Evolutionary conservation across 2,888 invertebrate species (phyloP).

Genomic region (Cryptops parisi): DNA sequence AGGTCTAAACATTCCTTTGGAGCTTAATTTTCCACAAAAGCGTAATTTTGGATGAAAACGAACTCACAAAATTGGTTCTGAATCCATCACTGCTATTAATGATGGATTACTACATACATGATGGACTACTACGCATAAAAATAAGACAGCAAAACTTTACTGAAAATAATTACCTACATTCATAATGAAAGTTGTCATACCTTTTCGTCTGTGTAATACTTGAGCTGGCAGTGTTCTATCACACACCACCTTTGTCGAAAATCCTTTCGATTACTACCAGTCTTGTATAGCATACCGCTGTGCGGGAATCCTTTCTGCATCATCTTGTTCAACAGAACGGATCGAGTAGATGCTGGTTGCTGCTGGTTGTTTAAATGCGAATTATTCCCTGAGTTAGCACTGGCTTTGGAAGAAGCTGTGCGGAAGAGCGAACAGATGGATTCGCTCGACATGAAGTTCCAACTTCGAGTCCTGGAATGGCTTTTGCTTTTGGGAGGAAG

Average conservation of each 20-base stretch:
- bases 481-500: constrained; percentile 2
- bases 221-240: constrained; percentile 52
- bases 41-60: too few species aligned
- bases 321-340: neutral
- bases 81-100: too few species aligned
- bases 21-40: too few species aligned
- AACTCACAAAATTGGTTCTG: too few species aligned
- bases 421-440: neutral
- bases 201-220: constrained; percentile 48
- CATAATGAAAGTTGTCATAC: too few species aligned
- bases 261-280: constrained; percentile 69
- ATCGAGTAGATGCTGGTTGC: neutral
- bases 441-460: neutral
- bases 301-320: neutral
- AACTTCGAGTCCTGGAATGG: constrained; percentile 2
- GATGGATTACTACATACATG: too few species aligned
- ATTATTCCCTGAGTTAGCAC: neutral
- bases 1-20: too few species aligned
- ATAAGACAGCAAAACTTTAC: neutral
- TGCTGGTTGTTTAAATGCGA: too few species aligned
- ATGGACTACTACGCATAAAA: neutral
- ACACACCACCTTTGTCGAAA: constrained; percentile 57
- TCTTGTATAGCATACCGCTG: constrained; percentile 1
- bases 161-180: too few species aligned
- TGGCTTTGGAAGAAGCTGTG: neutral